These are phyloP conservation scores for Solenodon paradoxus DNA, from an alignment of 2,113 vertebrate genomes.

Conservation along the genomic window DNA sequence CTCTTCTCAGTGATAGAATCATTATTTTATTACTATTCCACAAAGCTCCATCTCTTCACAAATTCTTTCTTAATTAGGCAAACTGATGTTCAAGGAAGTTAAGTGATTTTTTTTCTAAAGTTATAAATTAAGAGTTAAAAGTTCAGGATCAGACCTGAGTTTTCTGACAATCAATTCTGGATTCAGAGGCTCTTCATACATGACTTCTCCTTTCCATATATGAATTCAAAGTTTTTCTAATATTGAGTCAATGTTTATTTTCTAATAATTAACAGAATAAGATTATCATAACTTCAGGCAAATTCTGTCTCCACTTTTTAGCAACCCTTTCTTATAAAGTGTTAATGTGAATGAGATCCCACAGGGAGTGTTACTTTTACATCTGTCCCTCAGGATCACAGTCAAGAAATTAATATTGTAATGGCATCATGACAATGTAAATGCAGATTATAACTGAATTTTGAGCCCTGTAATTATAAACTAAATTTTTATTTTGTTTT, in stretches of 20 bases:
- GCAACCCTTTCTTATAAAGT: not conserved
- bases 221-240: not conserved
- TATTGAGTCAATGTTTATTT: not conserved
- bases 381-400: not conserved
- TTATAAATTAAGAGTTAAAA: not conserved
- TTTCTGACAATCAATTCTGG: not conserved
- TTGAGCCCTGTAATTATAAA: slow-evolving; percentile 27
- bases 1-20: not conserved
- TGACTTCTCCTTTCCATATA: not conserved
- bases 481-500: not conserved
- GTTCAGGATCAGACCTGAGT: not conserved
- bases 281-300: not conserved
- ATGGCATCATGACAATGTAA: not conserved
- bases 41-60: rapidly evolving
- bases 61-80: not conserved
- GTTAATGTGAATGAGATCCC: not conserved
- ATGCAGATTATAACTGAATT: slow-evolving; percentile 1
- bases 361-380: not conserved
- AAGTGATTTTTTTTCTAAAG: not conserved
- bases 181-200: not conserved
- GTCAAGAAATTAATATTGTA: not conserved
- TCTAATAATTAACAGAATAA: not conserved
- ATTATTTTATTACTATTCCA: not conserved
- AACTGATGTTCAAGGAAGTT: not conserved
- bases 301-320: not conserved